Conservation (phyloP, 2,113 vertebrate species). For the Pangasianodon gigas region DNA sequence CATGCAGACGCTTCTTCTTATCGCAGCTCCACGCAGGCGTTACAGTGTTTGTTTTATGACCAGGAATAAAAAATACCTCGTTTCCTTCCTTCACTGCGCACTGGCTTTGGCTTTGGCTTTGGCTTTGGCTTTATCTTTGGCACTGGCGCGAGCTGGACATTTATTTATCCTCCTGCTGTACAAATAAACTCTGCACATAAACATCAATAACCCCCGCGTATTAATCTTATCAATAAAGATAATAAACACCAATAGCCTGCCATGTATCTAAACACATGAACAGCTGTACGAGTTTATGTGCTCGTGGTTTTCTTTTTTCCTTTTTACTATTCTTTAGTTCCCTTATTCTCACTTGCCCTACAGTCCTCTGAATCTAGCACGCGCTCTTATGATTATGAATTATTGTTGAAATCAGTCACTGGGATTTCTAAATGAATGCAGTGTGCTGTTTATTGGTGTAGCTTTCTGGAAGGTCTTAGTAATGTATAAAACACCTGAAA, state of each 20-base stretch:
- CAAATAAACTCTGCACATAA: not conserved
- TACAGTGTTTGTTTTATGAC: not conserved
- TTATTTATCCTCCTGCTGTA: not conserved
- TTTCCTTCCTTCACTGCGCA: not conserved
- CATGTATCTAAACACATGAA: not conserved
- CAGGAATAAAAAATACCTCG: not conserved
- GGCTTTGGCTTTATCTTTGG: not conserved
- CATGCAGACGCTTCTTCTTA: not conserved
- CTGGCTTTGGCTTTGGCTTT: not conserved
- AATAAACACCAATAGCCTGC: not conserved
- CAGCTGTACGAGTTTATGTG: not conserved
- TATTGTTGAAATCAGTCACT: not conserved
- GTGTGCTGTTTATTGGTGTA: not conserved
- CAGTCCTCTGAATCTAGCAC: not conserved
- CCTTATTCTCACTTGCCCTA: not conserved
- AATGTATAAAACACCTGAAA: not conserved
- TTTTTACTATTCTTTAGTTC: not conserved
- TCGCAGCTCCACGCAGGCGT: not conserved
- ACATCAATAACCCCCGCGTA: not conserved
- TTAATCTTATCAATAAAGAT: not conserved
- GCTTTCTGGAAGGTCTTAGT: not conserved
- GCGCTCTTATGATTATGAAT: not conserved
- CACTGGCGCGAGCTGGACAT: no score
- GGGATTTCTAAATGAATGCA: not conserved
- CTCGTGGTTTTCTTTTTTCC: not conserved